Evolutionary conservation across 1,140 invertebrate species (phyloP), one percentile per base, ranked within the genome.

Genomic region (Cardiocondyla obscurior): DNA sequence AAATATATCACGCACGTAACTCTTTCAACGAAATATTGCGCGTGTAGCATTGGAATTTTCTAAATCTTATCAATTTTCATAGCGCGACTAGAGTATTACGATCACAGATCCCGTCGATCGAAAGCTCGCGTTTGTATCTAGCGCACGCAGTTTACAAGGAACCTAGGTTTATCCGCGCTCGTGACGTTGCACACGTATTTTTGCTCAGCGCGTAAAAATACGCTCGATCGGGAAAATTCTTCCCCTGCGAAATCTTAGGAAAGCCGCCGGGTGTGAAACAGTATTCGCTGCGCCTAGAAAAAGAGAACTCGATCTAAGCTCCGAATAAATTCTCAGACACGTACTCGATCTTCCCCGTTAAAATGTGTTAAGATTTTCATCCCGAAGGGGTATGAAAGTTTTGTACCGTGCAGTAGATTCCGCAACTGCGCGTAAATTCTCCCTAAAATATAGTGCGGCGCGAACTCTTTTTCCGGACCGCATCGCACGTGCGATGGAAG

Each of bases 321-420:
- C 10, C 28, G 64, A 58, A 46, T 86, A 86, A 83, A 86, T 86
- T 86, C 79, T 42, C 22, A 46, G 62, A 36, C 64, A 69, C 72
- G 85, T 70, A 53, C 79, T 73, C 79, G 57, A 79, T 79, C 49
- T 65, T 73, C 33, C 19, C 51, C 39, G 64, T 77, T 65, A 67
- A 73, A 73, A 83, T 49, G 44, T 39, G 44, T 83, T 60, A 81
- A 79, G 67, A 86, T 53, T 33, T 81, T 39, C 19, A 79, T 79
- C 74, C 64, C 33, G 62, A 16, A 39, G n/a, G 33, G 36, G 22
- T 30, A 53, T 30, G 60, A 67, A 67, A 77, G 46, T 79, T 69
- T 16, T 12, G 36, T 19, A 14, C n/a, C 16, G 36, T 33, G 30
- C 19, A 19, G 62, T 30, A 51, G 74, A 79, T 53, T 69, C 46